Evolutionary conservation across 2,113 vertebrate genomes (phyloP).

Genomic region (Lutjanus erythropterus): DNA sequence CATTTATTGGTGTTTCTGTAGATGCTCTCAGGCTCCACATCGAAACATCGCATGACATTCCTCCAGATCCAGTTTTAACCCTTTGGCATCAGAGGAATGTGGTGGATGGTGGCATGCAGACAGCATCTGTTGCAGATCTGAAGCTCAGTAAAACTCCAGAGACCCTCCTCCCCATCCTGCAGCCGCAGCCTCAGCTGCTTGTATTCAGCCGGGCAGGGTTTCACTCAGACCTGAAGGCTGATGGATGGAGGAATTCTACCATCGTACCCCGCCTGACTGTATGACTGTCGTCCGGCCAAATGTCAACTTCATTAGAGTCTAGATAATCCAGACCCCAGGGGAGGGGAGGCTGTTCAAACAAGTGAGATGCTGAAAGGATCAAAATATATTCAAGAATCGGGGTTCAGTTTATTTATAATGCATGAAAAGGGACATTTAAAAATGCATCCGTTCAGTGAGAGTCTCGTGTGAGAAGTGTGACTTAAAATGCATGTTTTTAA

Average conservation of each 20-base stretch:
- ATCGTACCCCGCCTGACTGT: slow-evolving; percentile 2
- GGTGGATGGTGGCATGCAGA: slow-evolving; percentile 19
- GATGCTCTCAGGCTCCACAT: slow-evolving; percentile 13
- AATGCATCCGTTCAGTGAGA: slow-evolving; percentile 1
- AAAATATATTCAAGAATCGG: background rate
- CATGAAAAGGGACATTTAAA: slow-evolving; percentile 7
- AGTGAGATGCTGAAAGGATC: background rate
- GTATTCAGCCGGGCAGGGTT: slow-evolving; percentile 53
- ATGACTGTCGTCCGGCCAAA: slow-evolving; percentile 27
- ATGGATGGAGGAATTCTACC: slow-evolving; percentile 46
- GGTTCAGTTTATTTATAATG: slow-evolving; percentile 32
- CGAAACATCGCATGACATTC: slow-evolving; percentile 44
- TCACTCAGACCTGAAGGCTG: slow-evolving; percentile 46
- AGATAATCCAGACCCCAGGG: slow-evolving; percentile 34
- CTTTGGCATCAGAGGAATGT: slow-evolving; percentile 66
- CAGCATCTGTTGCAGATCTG: slow-evolving; percentile 71
- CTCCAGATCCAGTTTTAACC: slow-evolving; percentile 54
- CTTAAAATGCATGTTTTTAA: background rate
- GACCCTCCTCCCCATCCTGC: slow-evolving; percentile 52
- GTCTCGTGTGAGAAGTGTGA: too few relatives aligned
- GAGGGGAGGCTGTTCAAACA: slow-evolving; percentile 15
- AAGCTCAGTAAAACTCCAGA: slow-evolving; percentile 57
- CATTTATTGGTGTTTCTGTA: slow-evolving; percentile 43
- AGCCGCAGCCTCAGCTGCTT: slow-evolving; percentile 31
- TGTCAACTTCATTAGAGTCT: slow-evolving; percentile 35